Evolutionary conservation across 2,888 invertebrate genomes (phyloP), one percentile per base, ranked within the genome.

Genomic region (Cosmia pyralina): DNA sequence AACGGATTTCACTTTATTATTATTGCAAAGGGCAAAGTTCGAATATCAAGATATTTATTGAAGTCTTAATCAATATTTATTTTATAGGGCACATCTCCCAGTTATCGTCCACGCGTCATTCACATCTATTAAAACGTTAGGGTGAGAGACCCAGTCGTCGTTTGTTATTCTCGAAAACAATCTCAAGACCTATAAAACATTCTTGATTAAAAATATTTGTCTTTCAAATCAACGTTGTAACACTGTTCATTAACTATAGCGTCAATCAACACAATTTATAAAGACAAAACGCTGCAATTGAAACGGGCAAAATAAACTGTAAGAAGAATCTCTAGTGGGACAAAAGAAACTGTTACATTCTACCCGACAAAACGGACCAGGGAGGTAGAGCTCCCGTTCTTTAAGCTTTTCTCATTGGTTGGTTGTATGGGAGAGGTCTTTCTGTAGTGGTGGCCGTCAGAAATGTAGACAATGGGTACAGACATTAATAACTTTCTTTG

Each of bases 401-500:
- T 86, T 81, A 84, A 79, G 81, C n/a, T 64, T 59, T 53, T 58
- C 79, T 68, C 82, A 80, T 68, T 65, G 69, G 57, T 66, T 62
- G 83, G 85, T 87, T 87, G 87, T 84, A 77, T 72, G 82, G 55
- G 75, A 81, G 80, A 88, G 90, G 83, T 89, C 92, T 85, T 76
- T 84, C 67, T 89, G 87, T 17, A 72, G 79, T 90, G 94, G 94
- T 79, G 79, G 80, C 81, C 89, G 91, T 92, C 92, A 92, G 92
- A 88, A 90, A 91, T 88, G 89, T 90, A 94, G 92, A 95, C 95
- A 95, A 95, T 94, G 89, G 91, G 87, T 85, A 90, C 91, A 93
- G 94, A 93, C 94, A 94, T 95, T 95, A 95, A 95, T 95, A 95
- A 94, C 93, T 94, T 94, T 93, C 95, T 94, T 95, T 95, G 94